These are phyloP conservation scores for Plestiodon gilberti DNA, from an alignment of 2,113 vertebrate species.

Conservation along the genomic window DNA sequence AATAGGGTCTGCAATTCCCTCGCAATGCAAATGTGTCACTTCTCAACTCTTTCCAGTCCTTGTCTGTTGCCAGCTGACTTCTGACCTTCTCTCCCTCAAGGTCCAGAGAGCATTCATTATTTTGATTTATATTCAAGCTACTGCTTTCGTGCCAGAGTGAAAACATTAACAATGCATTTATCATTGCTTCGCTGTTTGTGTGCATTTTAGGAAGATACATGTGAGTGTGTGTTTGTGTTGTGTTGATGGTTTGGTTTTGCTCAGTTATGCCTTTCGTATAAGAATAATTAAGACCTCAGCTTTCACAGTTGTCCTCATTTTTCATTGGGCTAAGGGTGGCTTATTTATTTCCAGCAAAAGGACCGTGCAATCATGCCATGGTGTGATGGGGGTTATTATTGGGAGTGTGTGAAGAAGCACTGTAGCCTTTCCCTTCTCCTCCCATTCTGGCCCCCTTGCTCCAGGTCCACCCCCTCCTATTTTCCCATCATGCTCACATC, in stretches of 20 bases:
- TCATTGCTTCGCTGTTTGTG: background rate
- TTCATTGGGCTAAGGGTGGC: background rate
- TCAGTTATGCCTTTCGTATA: background rate
- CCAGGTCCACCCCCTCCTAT: background rate
- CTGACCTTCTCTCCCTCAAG: background rate
- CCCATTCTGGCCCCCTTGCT: background rate
- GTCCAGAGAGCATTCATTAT: background rate
- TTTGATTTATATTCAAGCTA: background rate
- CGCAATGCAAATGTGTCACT: background rate
- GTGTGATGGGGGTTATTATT: too few relatives aligned
- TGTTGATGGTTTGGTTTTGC: background rate
- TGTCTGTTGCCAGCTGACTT: background rate
- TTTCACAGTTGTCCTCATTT: background rate
- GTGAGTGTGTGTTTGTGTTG: background rate
- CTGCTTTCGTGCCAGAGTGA: background rate
- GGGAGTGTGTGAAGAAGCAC: background rate
- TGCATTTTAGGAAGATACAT: background rate
- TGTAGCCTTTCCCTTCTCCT: background rate
- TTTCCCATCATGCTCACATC: background rate
- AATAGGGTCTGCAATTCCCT: background rate
- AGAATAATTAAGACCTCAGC: background rate
- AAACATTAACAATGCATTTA: background rate
- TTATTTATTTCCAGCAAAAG: background rate
- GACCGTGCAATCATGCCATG: background rate
- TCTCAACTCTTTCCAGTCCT: background rate